These are phyloP conservation scores for Microtus ochrogaster DNA, from an alignment of 2,113 vertebrate species.

Conservation along the genomic window DNA sequence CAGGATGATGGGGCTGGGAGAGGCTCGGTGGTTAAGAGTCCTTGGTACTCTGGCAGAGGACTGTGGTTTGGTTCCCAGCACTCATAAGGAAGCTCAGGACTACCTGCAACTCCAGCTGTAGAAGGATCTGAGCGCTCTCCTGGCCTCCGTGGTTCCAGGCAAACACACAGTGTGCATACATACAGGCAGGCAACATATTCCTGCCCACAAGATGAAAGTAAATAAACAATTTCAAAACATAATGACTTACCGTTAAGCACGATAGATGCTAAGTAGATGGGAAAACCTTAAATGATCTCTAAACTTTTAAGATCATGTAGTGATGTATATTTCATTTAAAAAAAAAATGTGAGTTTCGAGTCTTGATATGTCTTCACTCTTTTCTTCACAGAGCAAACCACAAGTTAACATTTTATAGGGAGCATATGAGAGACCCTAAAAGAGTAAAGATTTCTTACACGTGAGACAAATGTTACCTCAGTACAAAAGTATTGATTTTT, in stretches of 20 bases:
- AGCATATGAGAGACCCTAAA: background rate
- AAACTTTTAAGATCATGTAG: background rate
- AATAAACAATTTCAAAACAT: background rate
- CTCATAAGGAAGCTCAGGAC: background rate
- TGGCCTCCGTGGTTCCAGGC: background rate
- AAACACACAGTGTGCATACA: background rate
- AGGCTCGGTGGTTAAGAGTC: background rate
- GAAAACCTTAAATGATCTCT: background rate
- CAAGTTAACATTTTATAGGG: background rate
- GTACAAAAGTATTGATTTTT: conserved; percentile 2
- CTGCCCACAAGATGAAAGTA: background rate
- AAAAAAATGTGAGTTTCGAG: background rate
- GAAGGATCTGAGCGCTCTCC: background rate
- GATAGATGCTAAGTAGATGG: background rate
- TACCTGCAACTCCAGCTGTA: background rate
- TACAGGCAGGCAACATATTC: background rate
- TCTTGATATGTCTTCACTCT: background rate
- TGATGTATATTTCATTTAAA: background rate
- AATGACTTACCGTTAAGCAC: background rate
- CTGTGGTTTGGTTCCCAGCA: background rate
- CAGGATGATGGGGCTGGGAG: background rate
- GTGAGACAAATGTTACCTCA: background rate
- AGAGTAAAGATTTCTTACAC: conserved; percentile 11
- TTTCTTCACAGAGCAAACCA: conserved; percentile 1
- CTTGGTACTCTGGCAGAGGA: background rate